Conservation (phyloP, 2,888 invertebrate species). For the Agriopis leucophaearia region DNA sequence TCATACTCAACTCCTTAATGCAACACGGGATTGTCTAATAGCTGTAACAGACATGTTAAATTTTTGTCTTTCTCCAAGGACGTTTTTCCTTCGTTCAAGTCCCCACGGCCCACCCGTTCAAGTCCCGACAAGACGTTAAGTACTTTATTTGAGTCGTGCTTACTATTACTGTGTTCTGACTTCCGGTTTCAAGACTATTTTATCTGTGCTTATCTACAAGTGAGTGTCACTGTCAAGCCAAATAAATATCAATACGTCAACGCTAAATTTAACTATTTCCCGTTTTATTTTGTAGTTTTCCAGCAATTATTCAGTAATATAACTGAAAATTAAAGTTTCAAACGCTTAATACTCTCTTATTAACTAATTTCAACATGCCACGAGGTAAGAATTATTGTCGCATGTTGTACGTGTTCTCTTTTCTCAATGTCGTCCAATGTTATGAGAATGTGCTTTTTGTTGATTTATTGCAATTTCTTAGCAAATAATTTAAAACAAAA, state of each 20-base stretch:
- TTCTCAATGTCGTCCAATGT: constrained; percentile 77
- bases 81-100: too few species aligned
- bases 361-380: constrained; percentile 69
- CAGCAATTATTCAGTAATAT: constrained; percentile 15
- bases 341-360: constrained; percentile 19
- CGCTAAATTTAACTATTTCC: constrained; percentile 76
- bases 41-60: too few species aligned
- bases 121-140: too few species aligned
- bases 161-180: background rate
- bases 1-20: too few species aligned
- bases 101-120: too few species aligned
- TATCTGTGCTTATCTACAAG: constrained; percentile 7
- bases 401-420: constrained; percentile 39
- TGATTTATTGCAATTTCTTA: constrained; percentile 1
- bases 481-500: background rate
- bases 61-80: too few species aligned
- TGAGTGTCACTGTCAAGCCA: constrained; percentile 41
- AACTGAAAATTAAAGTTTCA: background rate
- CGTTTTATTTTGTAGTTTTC: constrained; percentile 50
- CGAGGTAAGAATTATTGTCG: constrained; percentile 70
- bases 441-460: constrained; percentile 73
- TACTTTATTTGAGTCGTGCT: too few species aligned
- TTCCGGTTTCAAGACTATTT: constrained; percentile 2
- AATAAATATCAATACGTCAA: constrained; percentile 67
- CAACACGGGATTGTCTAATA: too few species aligned